These are phyloP conservation scores for Struthio camelus DNA, from an alignment of 2,113 vertebrate species.

Conservation along the genomic window DNA sequence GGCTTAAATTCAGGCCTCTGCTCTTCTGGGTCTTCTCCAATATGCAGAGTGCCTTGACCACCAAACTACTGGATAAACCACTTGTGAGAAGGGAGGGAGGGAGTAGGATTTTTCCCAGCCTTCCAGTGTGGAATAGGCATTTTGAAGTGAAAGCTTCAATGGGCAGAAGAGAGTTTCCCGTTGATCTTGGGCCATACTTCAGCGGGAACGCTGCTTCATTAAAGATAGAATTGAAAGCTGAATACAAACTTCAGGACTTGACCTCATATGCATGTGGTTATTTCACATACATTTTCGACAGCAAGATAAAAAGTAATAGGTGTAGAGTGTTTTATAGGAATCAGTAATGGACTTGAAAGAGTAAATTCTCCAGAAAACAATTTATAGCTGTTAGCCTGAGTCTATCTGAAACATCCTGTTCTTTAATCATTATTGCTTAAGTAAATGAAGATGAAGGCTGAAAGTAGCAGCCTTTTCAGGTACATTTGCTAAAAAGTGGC, in stretches of 20 bases:
- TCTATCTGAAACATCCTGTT: neutral
- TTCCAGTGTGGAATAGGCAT: neutral
- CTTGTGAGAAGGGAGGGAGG: too few relatives aligned
- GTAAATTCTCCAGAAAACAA: neutral
- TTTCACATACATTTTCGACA: neutral
- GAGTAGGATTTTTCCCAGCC: neutral
- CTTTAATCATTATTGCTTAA: conserved; percentile 23
- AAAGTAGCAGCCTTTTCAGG: conserved; percentile 2
- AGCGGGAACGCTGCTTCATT: neutral
- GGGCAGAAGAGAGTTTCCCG: neutral
- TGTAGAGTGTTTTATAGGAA: neutral
- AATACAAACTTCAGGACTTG: neutral
- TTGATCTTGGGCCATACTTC: neutral
- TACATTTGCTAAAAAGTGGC: neutral
- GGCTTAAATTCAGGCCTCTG: neutral
- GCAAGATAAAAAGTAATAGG: neutral
- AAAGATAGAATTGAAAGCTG: neutral
- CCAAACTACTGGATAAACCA: neutral
- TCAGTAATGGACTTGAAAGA: conserved; percentile 7
- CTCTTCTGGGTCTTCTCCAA: neutral
- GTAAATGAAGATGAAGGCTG: neutral
- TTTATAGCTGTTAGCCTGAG: conserved; percentile 9
- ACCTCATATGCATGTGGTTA: neutral
- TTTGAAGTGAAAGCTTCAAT: neutral
- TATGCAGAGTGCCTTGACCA: neutral